A percentile compares a stretch with the other conserved stretches of the same genome.
Evolutionary conservation across 2,888 invertebrate genomes (phyloP).

Genomic region (Melieria picta): DNA sequence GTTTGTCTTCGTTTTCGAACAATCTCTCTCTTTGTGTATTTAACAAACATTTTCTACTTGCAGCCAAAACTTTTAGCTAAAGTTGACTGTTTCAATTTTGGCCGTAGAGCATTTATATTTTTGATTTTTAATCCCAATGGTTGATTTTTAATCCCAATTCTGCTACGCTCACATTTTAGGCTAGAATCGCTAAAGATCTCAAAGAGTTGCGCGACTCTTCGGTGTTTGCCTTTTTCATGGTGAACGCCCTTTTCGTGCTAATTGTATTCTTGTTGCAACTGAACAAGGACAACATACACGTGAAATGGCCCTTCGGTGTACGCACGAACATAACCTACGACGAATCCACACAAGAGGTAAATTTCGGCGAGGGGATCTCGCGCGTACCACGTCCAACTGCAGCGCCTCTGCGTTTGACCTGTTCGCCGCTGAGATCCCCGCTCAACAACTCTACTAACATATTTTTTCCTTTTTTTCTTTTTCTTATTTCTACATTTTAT

Average conservation of each 20-base stretch:
- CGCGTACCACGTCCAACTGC: constrained; percentile 9
- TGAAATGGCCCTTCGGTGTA: constrained; percentile 96
- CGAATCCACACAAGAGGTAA: constrained; percentile 92
- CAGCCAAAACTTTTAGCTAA: too few relatives aligned
- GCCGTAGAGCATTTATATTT: neutral
- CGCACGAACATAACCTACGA: constrained; percentile 93
- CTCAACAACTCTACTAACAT: constrained; percentile 62
- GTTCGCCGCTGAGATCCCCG: constrained; percentile 51
- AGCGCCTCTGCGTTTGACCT: constrained; percentile 37
- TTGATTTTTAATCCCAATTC: constrained; percentile 18
- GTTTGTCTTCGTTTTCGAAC: too few relatives aligned
- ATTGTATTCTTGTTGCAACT: constrained; percentile 98
- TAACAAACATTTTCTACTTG: too few relatives aligned
- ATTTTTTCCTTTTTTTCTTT: constrained; percentile 54
- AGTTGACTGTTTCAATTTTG: too few relatives aligned
- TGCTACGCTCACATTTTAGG: constrained; percentile 72
- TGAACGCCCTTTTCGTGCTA: constrained; percentile 98
- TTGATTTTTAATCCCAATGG: neutral
- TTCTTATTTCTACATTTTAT: constrained; percentile 38
- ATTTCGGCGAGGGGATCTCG: constrained; percentile 53
- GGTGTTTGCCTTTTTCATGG: constrained; percentile 97
- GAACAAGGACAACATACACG: constrained; percentile 95
- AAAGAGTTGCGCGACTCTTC: constrained; percentile 95
- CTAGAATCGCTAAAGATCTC: constrained; percentile 88
- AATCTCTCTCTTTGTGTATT: too few relatives aligned